Conservation (phyloP, 2,888 invertebrate species). For the Mycalesis mineus region DNA sequence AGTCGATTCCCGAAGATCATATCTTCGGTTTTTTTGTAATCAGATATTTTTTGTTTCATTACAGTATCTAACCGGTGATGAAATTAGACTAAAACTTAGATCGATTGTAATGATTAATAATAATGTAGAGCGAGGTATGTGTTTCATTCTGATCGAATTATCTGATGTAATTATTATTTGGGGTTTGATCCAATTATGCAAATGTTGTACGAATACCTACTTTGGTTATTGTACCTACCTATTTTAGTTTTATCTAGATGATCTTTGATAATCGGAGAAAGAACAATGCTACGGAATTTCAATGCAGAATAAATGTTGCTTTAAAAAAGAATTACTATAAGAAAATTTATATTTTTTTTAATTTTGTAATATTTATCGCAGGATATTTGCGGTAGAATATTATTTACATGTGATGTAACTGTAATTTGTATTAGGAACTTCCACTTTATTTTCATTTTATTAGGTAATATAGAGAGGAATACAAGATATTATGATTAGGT, state of each 20-base stretch:
- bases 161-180: slow-evolving; percentile 22
- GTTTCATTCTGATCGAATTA: slow-evolving; percentile 25
- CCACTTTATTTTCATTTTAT: too few species aligned
- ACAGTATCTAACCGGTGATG: slow-evolving; percentile 37
- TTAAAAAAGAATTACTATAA: too few species aligned
- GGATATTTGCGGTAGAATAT: too few species aligned
- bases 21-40: slow-evolving; percentile 62
- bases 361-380: too few species aligned
- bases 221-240: neutral
- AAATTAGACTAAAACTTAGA: slow-evolving; percentile 54
- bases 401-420: too few species aligned
- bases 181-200: slow-evolving; percentile 25
- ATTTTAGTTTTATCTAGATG: neutral
- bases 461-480: too few species aligned
- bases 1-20: slow-evolving; percentile 61
- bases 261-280: too few species aligned
- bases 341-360: too few species aligned
- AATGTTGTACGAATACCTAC: slow-evolving; percentile 10
- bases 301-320: too few species aligned
- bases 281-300: too few species aligned
- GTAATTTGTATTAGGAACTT: too few species aligned
- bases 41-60: slow-evolving; percentile 46
- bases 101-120: slow-evolving; percentile 36
- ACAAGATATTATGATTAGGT: too few species aligned
- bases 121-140: slow-evolving; percentile 29